Conservation (phyloP, 2,113 vertebrate species). For the Onychostoma macrolepis region DNA sequence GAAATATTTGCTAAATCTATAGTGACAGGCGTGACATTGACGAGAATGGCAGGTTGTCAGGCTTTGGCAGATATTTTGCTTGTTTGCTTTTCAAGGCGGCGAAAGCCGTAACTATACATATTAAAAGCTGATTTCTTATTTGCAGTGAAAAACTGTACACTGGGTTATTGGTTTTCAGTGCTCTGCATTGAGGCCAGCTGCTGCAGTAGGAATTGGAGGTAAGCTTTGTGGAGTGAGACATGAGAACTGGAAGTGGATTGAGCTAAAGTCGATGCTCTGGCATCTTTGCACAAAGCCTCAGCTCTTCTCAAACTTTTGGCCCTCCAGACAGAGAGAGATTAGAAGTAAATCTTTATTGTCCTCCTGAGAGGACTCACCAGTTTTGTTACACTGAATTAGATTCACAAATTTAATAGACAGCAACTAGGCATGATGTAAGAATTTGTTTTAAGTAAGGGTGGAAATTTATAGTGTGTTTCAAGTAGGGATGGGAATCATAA, state of each 20-base stretch:
- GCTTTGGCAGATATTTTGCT: conserved; percentile 51
- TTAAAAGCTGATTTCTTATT: conserved; percentile 39
- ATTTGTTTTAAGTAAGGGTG: background rate
- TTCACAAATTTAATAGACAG: background rate
- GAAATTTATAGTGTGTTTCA: background rate
- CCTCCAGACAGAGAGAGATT: conserved; percentile 19
- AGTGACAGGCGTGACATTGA: conserved; percentile 59
- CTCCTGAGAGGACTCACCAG: background rate
- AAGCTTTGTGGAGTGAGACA: conserved; percentile 18
- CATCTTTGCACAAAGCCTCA: conserved; percentile 17
- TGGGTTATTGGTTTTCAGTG: conserved; percentile 2
- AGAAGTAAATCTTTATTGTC: conserved; percentile 18
- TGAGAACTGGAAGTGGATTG: conserved; percentile 29
- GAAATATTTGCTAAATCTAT: conserved; percentile 53
- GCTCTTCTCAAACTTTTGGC: conserved; percentile 20
- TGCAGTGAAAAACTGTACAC: background rate
- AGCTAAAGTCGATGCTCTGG: conserved; percentile 29
- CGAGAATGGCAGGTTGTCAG: conserved; percentile 45
- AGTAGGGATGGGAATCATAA: background rate
- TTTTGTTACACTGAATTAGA: background rate
- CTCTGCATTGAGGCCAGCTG: background rate
- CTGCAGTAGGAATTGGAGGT: conserved; percentile 4
- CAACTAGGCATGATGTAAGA: background rate
- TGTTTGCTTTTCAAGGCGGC: conserved; percentile 41
- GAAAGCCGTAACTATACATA: conserved; percentile 26